Evolutionary conservation across 2,113 vertebrate species (phyloP), one percentile per base, ranked within the genome.

Genomic region (Laticauda colubrina): DNA sequence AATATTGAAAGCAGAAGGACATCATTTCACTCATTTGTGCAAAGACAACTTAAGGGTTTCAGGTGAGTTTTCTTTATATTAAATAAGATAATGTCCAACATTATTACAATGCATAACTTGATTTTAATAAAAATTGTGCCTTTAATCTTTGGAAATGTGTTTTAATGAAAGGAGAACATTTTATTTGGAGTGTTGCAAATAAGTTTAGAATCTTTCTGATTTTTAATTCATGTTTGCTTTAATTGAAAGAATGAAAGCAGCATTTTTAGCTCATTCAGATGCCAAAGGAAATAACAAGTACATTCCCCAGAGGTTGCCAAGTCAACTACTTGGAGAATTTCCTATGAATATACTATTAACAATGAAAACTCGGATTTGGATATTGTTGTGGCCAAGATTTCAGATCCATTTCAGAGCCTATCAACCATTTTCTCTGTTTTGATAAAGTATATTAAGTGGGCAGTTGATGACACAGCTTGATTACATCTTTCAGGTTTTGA

Each of bases 401-500:
- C 87, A 93, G 96, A 89, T 61, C 51, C 5, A 53, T 53, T 53
- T 53, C 51, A 53, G 51, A 91, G 4, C 3, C 45, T 85, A n/a
- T 94, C 10, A 93, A 6, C 94, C 88, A 93, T 85, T 94, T 87
- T 39, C 5, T 87, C 10, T 0, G 0, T 89, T 90, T 94, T 88
- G 3, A 91, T 85, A 91, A 93, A 92, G 91, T 29, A 10, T 20
- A 34, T 95, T 92, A 94, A 89, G 69, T 87, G 88, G 92, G 90
- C 15, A 53, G 88, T 56, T 53, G 91, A 91, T 94, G 92, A 56
- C 95, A 85, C 92, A 0, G 0, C n/a, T 85, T 0, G 96, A 69
- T 95, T 4, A 0, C 34, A 21, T 95, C 95, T 97, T 96, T 34
- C 96, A 99, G 99, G 99, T 91, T 99, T 99, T 97, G 98, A 99